Base-by-base conservation (phyloP, 2,113 vertebrate genomes). In the Otis tarda region DNA sequence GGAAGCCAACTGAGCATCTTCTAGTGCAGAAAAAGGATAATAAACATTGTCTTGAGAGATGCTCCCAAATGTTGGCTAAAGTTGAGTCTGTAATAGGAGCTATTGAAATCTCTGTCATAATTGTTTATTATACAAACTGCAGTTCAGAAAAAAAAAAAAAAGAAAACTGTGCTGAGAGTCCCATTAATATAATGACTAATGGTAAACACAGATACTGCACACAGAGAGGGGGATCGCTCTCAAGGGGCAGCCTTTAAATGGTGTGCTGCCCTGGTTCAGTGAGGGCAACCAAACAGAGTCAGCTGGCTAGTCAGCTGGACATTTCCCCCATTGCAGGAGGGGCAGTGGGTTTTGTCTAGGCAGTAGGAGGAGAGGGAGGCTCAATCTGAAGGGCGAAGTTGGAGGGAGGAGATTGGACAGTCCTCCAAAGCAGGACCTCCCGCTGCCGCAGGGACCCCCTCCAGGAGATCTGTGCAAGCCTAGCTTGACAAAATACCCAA, bases 61-160 rank as follows among this genome's bases (percentile, higher is more conserved):
- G 79, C 37, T 83, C 84, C 64, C 87, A 92, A 78, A 89, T 87
- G 69, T 55, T 82, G 87, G 73, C n/a, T 75, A 8, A 89, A 95
- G 65, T 71, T 78, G 41, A 93, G n/a, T 59, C 55, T 85, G 85
- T 20, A 90, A 73, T 1, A 5, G 75, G 22, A 90, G 45, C 45
- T 80, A 70, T 9, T 83, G 59, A 91, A 87, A 91, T 73, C 63
- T 86, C 45, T 73, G 45, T 82, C 0, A 0, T 84, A 94, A 83
- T 23, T 84, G 39, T 71, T 91, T 69, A 70, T 61, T 75, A 61
- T 30, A 65, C 67, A 90, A 94, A 65, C 53, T 85, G 57, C 45
- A 78, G 35, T 41, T 87, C 30, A 65, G 35, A 24, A 67, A 69
- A 88, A 63, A 57, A 39, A 39, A 41, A 41, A 43, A 43, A 43